These are phyloP conservation scores for Enteromius thamalakanensis DNA, from an alignment of 2,797 vertebrate genomes.

Conservation along the genomic window DNA sequence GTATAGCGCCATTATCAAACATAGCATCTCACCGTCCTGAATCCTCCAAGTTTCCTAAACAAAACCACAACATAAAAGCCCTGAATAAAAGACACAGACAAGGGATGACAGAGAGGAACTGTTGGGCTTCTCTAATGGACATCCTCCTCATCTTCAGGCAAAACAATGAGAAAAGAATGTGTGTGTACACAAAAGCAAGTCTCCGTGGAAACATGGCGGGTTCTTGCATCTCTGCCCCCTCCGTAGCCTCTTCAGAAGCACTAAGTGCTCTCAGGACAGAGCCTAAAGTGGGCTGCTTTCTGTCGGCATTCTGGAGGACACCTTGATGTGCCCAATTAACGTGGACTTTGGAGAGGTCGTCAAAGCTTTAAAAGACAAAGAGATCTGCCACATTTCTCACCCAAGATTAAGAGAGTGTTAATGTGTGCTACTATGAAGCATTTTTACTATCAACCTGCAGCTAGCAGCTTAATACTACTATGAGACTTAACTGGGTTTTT, in stretches of 20 bases:
- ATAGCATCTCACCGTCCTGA: background rate
- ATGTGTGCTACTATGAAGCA: constrained; percentile 12
- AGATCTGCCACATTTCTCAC: constrained; percentile 56
- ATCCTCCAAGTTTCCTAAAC: constrained; percentile 35
- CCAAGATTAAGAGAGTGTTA: constrained; percentile 12
- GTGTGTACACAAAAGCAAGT: constrained; percentile 74
- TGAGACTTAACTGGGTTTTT: constrained; percentile 40
- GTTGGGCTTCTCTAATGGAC: constrained; percentile 50
- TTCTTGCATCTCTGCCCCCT: constrained; percentile 73
- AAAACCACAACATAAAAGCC: constrained; percentile 42
- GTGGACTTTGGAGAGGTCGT: constrained; percentile 70
- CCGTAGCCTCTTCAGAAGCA: constrained; percentile 67
- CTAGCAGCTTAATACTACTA: constrained; percentile 19
- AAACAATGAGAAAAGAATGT: constrained; percentile 75
- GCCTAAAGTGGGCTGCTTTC: constrained; percentile 73
- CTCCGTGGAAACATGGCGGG: constrained; percentile 75
- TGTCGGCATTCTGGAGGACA: constrained; percentile 69
- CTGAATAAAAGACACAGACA: constrained; percentile 28
- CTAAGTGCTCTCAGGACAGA: constrained; percentile 65
- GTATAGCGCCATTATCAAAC: constrained; percentile 54
- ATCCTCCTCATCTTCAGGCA: constrained; percentile 57
- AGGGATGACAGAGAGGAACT: constrained; percentile 41
- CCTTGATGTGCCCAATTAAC: constrained; percentile 78
- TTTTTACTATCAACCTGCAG: background rate
- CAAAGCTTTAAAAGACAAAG: constrained; percentile 75